Evolutionary conservation across 2,113 vertebrate genomes (phyloP).

Genomic region (Trematocara stigmaticum): DNA sequence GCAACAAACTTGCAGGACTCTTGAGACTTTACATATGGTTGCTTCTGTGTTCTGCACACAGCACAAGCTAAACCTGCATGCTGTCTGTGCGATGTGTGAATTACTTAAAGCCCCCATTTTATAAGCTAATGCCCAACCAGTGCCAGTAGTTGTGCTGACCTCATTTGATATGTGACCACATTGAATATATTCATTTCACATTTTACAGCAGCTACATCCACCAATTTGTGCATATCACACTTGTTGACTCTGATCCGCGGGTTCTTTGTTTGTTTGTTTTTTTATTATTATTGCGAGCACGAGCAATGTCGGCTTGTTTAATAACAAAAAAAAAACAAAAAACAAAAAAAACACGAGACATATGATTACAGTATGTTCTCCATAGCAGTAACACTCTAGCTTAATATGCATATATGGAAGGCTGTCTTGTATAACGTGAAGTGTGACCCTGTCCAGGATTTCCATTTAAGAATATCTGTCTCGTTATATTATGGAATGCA

Average conservation of each 20-base stretch:
- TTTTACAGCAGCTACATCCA: not conserved
- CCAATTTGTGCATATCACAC: not conserved
- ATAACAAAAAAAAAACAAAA: not conserved
- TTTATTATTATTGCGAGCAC: not conserved
- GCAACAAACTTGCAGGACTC: conserved; percentile 4
- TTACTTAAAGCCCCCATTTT: conserved; percentile 13
- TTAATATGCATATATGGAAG: conserved; percentile 3
- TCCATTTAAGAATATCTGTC: conserved; percentile 67
- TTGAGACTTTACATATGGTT: conserved; percentile 5
- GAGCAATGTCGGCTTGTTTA: not conserved
- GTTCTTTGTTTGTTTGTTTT: not conserved
- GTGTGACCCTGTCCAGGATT: conserved; percentile 47
- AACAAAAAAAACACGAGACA: not conserved
- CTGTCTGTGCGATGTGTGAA: conserved; percentile 4
- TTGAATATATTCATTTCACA: not conserved
- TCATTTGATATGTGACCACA: conserved; percentile 14
- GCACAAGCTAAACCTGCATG: conserved; percentile 5
- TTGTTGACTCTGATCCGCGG: not conserved
- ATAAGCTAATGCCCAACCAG: not conserved
- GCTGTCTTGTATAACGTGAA: conserved; percentile 30
- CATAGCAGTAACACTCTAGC: conserved; percentile 8
- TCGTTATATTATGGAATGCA: conserved; percentile 66
- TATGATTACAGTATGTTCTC: conserved; percentile 26
- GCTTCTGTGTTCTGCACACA: not conserved
- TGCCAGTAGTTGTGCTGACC: conserved; percentile 16